Conservation (phyloP, 92 coral and sea anemone genomes). For the Porites lobata region DNA sequence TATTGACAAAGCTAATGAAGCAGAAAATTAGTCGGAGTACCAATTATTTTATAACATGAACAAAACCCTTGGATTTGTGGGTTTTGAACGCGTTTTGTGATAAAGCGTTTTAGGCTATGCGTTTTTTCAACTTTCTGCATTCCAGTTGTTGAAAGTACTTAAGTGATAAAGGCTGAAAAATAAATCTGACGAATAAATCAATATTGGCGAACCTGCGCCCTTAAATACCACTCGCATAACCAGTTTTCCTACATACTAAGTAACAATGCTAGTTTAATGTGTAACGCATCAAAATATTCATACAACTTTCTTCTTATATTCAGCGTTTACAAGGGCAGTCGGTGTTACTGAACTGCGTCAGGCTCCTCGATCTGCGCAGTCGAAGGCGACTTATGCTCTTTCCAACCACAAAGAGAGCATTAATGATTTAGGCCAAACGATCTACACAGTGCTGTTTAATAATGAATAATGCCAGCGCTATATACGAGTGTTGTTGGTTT, state of each 20-base stretch:
- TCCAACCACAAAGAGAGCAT: slow-evolving; percentile 15
- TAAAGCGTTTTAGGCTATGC: not conserved
- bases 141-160: not conserved
- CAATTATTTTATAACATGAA: slow-evolving; percentile 17
- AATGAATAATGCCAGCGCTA: slow-evolving; percentile 48
- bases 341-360: too few relatives aligned
- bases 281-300: not conserved
- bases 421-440: slow-evolving; percentile 28
- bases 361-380: too few relatives aligned
- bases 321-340: not conserved
- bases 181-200: not conserved
- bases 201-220: not conserved
- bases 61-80: not conserved
- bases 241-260: not conserved
- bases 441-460: slow-evolving; percentile 20
- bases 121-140: not conserved
- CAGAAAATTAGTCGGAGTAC: slow-evolving; percentile 31
- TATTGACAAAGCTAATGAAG: slow-evolving; percentile 44
- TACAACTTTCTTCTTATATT: not conserved
- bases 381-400: not conserved
- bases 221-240: not conserved
- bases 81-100: not conserved
- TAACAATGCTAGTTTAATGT: not conserved
- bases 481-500: slow-evolving; percentile 26
- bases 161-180: too few relatives aligned